phyloP scores from a whole-genome alignment of 2,888 invertebrate species.

The Abscondita cerata region DNA sequence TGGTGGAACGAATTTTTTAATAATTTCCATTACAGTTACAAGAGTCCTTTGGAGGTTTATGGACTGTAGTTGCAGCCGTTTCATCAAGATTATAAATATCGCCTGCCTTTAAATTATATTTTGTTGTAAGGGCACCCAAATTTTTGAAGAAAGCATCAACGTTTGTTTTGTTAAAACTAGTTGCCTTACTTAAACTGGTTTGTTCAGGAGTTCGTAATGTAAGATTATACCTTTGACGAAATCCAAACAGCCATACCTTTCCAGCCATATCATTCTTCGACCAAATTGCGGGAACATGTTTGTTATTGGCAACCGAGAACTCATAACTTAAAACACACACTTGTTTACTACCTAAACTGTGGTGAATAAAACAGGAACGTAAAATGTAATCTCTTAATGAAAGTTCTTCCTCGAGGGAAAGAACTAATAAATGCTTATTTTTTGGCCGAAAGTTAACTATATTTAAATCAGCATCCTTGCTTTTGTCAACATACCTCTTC shows the following conservation, averaged over 20 bases:
- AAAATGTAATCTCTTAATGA: slow-evolving; percentile 20
- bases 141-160: no score
- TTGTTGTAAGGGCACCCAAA: neutral
- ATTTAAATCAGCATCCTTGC: neutral
- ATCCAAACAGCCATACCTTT: slow-evolving; percentile 17
- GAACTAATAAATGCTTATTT: slow-evolving; percentile 8
- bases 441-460: neutral
- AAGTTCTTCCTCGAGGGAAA: slow-evolving; percentile 10
- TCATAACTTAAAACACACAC: slow-evolving; percentile 44
- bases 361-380: no score
- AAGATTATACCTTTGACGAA: slow-evolving; percentile 10
- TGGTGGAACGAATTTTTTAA: slow-evolving; percentile 1
- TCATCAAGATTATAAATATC: neutral
- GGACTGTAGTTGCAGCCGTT: neutral
- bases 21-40: slow-evolving; percentile 1
- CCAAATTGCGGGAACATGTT: no score
- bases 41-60: neutral
- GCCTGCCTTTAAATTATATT: neutral
- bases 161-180: neutral
- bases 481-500: neutral
- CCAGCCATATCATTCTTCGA: slow-evolving; percentile 18
- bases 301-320: no score
- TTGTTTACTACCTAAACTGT: slow-evolving; percentile 37
- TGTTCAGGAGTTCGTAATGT: slow-evolving; percentile 20
- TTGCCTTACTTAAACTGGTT: no score